Base-by-base conservation (phyloP, 37 sponge, comb jelly and placozoan genomes). In the Haliclona indistincta region DNA sequence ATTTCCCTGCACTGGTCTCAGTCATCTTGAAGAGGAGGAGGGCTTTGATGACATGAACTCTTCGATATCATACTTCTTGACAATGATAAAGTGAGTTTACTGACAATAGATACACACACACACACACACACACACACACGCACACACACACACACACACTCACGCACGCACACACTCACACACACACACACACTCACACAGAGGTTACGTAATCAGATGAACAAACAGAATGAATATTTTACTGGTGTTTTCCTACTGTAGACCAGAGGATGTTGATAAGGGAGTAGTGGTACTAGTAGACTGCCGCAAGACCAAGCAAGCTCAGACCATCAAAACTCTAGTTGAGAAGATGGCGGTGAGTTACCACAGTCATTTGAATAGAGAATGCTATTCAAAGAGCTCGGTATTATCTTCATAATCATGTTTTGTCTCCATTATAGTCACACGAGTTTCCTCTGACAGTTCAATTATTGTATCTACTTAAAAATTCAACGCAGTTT, bases 291-390 rank as follows among this genome's bases (percentile, higher is more conserved):
- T 86, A 47, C 52, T 86, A 32, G 38, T 79, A 23, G 86, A 86
- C 56, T 45, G 78, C 23, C 44, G 69, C 4, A 73, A 53, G 1
- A 79, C 43, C 33, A 66, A 70, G 2, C 77, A 74, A 13, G 49
- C 70, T 43, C 63, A 45, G 26, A 15, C 43, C 52, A 58, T n/a
- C 11, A 68, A 74, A 61, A 43, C 49, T 2, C 49, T 86, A 34
- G 39, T 86, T 28, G 86, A 86, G 67, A 79, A 41, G 39, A 38
- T 86, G 8, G 66, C 68, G 4, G 86, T 85, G 55, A 72, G 86
- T 58, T 17, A 39, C 2, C 28, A 40, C 3, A 2, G 29, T 41
- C 25, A 36, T 30, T 41, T n/a, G n/a, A 15, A 65, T 65, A 29
- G 4, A 5, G 35, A 34, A 23, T 38, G 13, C 36, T 7, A 7